Evolutionary conservation across 2,888 invertebrate genomes (phyloP), one percentile per base, ranked within the genome.

Genomic region (Pristionchus exspectatus): DNA sequence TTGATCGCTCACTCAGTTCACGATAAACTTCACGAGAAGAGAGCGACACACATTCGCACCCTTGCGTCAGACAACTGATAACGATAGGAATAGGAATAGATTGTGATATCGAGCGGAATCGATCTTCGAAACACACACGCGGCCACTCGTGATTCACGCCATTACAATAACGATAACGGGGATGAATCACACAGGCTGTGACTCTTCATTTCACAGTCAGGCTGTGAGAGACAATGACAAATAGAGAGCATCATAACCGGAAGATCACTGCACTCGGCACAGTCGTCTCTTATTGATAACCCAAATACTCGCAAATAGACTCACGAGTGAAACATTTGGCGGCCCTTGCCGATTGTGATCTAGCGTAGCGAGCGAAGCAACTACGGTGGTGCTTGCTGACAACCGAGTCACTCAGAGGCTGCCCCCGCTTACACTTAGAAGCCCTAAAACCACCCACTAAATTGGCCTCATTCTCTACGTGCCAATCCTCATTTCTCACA

Each of bases 11-110:
- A 16, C 33, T 74, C 74, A 74, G 38, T 74, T 38, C 38, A 3
- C 74, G 33, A 74, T 74, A 30, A 74, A 69, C 69, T 74, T 38
- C 5, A 38, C 44, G 10, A 74, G 38, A n/a, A 21, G 38, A 74
- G 38, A 18, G 33, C 72, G 72, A 72, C 74, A 44, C 74, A 74
- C 7, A 21, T 24, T 74, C 74, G 74, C 74, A 74, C 74, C 69
- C 69, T 72, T 38, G 74, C 74, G 38, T 74, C 74, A 74, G 74
- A 38, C 74, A 72, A 63, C 33, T 74, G 72, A 50, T 50, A 50
- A 24, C 66, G 74, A 74, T 30, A 72, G 69, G 63, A 63, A 63
- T 63, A 63, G 63, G n/a, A 24, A 2, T 3, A 1, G 66, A 9
- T 27, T 9, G 27, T 16, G 44, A 18, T 0, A 9, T 9, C 3